Conservation (phyloP, 2,888 invertebrate species). For the Meganola albula region DNA sequence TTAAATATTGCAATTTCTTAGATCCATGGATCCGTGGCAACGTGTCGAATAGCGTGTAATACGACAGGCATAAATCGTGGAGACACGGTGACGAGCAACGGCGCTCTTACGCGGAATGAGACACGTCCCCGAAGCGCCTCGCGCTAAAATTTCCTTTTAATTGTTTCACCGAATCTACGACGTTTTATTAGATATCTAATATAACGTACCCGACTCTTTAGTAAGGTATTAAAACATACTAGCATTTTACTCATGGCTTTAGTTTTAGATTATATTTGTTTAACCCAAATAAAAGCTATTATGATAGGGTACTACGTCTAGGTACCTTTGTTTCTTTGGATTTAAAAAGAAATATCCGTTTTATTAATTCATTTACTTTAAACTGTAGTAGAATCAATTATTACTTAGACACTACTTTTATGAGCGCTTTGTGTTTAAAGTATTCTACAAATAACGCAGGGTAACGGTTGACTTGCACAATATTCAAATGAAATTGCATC, state of each 20-base stretch:
- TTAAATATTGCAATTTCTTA: too few species aligned
- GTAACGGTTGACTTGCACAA: constrained; percentile 71
- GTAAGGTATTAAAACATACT: constrained; percentile 11
- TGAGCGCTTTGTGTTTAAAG: constrained; percentile 70
- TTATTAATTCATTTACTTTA: constrained; percentile 13
- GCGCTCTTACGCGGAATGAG: constrained; percentile 66
- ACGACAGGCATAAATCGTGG: constrained; percentile 69
- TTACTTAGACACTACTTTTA: constrained; percentile 54
- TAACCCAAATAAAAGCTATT: too few species aligned
- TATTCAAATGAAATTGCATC: constrained; percentile 78
- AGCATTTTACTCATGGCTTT: too few species aligned
- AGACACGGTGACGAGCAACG: constrained; percentile 64
- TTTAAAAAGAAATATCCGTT: too few species aligned
- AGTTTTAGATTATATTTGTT: too few species aligned
- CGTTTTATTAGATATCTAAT: constrained; percentile 18
- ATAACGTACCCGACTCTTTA: constrained; percentile 6
- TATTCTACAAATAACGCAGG: constrained; percentile 58
- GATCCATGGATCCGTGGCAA: constrained; percentile 44
- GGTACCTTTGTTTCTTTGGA: too few species aligned
- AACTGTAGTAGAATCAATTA: constrained; percentile 40
- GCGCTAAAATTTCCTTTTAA: constrained; percentile 62
- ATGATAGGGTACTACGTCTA: too few species aligned
- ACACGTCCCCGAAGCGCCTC: constrained; percentile 47
- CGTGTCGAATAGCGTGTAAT: constrained; percentile 76
- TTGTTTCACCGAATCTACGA: constrained; percentile 53